Conservation (phyloP, 2,113 vertebrate genomes). For the Misgurnus mizolepis region DNA sequence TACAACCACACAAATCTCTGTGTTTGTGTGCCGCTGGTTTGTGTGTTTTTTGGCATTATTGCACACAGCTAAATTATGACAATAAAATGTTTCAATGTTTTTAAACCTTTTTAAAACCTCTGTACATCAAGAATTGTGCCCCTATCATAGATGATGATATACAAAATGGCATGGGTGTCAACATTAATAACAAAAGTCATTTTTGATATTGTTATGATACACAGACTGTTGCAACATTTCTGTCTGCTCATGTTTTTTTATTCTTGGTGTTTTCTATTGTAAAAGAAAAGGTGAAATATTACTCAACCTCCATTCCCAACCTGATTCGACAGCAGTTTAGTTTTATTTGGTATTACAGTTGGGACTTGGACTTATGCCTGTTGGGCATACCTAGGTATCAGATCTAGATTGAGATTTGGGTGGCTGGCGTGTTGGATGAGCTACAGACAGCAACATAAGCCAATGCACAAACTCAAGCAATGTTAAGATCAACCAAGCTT, state of each 20-base stretch:
- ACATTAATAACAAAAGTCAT: slow-evolving; percentile 16
- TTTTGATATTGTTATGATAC: slow-evolving; percentile 12
- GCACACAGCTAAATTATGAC: slow-evolving; percentile 24
- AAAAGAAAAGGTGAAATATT: neutral
- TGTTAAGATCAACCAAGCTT: neutral
- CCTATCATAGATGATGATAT: slow-evolving; percentile 18
- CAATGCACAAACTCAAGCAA: too few species aligned
- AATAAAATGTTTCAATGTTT: slow-evolving; percentile 12
- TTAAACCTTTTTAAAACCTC: slow-evolving; percentile 10
- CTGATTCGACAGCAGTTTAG: slow-evolving; percentile 26
- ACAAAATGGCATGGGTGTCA: slow-evolving; percentile 18
- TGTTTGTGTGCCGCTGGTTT: neutral
- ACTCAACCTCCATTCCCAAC: neutral
- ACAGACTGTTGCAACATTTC: slow-evolving; percentile 5
- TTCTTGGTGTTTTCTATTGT: slow-evolving; percentile 20
- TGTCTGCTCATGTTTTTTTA: neutral
- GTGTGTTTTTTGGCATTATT: neutral
- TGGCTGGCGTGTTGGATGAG: too few species aligned
- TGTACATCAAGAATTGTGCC: slow-evolving; percentile 18
- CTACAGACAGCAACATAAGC: too few species aligned
- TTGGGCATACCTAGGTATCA: neutral
- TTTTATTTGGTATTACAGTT: neutral
- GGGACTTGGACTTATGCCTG: slow-evolving; percentile 12
- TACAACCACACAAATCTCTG: slow-evolving; percentile 1
- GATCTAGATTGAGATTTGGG: neutral